Evolutionary conservation across 2,797 vertebrate genomes (phyloP), one percentile per base, ranked within the genome.

Genomic region (Gambusia yucatana): DNA sequence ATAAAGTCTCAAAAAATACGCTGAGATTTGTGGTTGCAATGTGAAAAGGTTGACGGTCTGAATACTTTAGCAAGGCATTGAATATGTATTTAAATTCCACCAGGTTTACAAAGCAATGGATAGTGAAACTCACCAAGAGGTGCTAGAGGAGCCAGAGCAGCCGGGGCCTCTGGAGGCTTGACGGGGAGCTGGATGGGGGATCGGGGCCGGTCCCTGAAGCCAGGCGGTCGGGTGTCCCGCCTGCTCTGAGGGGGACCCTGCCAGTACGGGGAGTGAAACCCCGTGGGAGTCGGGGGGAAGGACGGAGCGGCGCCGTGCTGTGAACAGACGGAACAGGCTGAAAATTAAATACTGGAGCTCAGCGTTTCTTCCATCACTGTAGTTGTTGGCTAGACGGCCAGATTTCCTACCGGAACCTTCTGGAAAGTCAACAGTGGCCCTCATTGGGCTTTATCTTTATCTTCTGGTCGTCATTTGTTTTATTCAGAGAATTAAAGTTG

Each of bases 221-320:
- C 93, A 0, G 97, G 96, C 3, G 97, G 97, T 73, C 98, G 96
- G 89, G 97, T 92, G 83, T 99, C 98, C 86, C 98, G 97, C 93
- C 98, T 96, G 89, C 96, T 98, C 88, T 98, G 97, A 90, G 97
- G 96, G 72, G 98, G 98, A 83, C 98, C 98, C 91, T 98, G 98
- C 98, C 98, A 99, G 94, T 98, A 99, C 72, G 97, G 97, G 83
- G 97, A 93, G 81, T 97, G 98, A 96, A 99, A 99, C 86, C 97
- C 96, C 81, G 97, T 82, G 82, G 97, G 95, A 69, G 98, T 95
- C 73, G 98, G 97, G 80, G 96, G 95, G 86, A 97, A 99, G 86
- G 97, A 96, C 77, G 97, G 96, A 87, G 97, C 97, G 80, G 98
- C 97, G 89, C 98, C 98, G 92, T 99, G 98, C 98, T 99, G 95